These are phyloP conservation scores for Smutsia temminckii DNA, from an alignment of 2,797 vertebrate species.

Conservation along the genomic window DNA sequence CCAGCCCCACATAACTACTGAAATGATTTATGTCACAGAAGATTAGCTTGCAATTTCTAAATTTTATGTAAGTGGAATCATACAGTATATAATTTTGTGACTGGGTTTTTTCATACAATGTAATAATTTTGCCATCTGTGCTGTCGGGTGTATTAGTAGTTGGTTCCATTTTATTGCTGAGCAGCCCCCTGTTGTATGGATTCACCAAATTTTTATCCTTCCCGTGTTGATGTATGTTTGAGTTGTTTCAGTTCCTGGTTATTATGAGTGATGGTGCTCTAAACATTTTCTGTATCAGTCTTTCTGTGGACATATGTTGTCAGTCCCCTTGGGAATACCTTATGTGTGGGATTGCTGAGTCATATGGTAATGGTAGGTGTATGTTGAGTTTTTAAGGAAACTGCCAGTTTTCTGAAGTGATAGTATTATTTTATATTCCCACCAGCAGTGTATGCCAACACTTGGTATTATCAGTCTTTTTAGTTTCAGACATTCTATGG, in stretches of 20 bases:
- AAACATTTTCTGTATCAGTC: neutral
- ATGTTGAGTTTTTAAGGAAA: neutral
- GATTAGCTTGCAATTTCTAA: neutral
- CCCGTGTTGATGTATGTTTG: neutral
- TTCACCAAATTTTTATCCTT: neutral
- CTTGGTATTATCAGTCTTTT: neutral
- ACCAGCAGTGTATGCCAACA: neutral
- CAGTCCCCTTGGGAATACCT: neutral
- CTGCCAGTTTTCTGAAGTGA: neutral
- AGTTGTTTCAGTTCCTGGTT: neutral
- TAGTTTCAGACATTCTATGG: neutral
- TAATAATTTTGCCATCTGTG: neutral
- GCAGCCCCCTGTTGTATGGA: neutral
- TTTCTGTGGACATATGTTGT: neutral
- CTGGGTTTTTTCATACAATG: neutral
- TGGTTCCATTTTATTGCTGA: neutral
- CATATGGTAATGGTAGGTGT: neutral
- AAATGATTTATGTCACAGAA: neutral
- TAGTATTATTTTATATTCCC: neutral
- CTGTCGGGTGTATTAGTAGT: neutral
- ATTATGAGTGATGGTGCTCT: neutral
- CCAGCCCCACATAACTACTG: neutral
- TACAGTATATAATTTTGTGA: neutral
- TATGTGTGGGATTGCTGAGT: neutral
- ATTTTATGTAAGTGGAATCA: neutral